Percentiles rank a stretch among this genome's conserved stretches.
Evolutionary conservation across 2,113 vertebrate species (phyloP).

Genomic region (Pomatostomus ruficeps): DNA sequence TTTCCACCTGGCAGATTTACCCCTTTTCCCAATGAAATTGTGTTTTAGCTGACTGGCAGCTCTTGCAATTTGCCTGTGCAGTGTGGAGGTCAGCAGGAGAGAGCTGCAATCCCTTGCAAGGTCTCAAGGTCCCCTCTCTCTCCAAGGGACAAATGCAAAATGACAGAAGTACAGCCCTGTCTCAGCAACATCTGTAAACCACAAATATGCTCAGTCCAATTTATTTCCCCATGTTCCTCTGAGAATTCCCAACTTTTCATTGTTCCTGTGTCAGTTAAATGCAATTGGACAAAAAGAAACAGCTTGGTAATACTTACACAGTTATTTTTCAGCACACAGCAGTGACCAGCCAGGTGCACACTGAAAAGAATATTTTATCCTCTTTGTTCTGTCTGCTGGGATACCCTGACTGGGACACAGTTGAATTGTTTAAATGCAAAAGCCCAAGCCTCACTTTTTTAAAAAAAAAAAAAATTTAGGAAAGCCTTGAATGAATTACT

Average conservation of each 20-base stretch:
- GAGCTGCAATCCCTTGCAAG: background rate
- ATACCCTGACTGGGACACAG: background rate
- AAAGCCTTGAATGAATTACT: slow-evolving; percentile 15
- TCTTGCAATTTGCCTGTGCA: background rate
- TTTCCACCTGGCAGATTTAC: background rate
- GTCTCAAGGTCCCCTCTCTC: background rate
- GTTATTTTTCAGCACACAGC: background rate
- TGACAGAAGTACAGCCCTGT: background rate
- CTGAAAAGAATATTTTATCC: background rate
- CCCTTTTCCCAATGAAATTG: background rate
- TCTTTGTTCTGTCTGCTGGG: background rate
- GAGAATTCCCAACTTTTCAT: background rate
- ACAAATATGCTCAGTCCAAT: background rate
- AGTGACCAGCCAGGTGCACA: background rate
- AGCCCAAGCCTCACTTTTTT: background rate
- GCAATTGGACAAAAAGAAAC: background rate
- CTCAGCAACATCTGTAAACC: background rate
- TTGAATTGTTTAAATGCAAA: background rate
- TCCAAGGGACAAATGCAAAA: background rate
- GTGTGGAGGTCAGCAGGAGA: background rate
- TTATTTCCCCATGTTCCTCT: background rate
- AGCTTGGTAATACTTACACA: background rate
- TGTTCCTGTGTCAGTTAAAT: background rate
- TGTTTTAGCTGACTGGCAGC: background rate
- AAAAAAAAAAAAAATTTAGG: background rate